phyloP scores from a whole-genome alignment of 2,888 invertebrate species.

The Galerucella calmariensis region DNA sequence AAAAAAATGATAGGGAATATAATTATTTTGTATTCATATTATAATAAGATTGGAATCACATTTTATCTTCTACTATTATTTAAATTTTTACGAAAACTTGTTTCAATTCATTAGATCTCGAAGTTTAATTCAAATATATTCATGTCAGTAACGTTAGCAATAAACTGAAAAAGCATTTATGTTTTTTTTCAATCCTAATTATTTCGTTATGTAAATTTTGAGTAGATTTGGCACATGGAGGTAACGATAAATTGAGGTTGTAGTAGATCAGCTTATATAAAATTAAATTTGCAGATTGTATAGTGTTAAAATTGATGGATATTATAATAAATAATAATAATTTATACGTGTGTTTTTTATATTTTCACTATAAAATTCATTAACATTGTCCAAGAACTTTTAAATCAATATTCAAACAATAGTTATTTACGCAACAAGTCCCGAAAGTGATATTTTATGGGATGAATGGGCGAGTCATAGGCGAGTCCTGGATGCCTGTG shows the following conservation, averaged over 20 bases:
- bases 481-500: too few species aligned
- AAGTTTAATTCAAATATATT: too few species aligned
- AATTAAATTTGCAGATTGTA: constrained; percentile 59
- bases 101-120: too few species aligned
- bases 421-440: too few species aligned
- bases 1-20: too few species aligned
- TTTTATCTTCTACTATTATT: too few species aligned
- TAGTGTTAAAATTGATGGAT: constrained; percentile 63
- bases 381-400: not conserved
- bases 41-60: too few species aligned
- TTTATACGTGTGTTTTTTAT: constrained; percentile 5
- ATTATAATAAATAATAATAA: constrained; percentile 33
- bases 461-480: too few species aligned
- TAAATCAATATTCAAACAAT: not conserved
- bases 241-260: constrained; percentile 53
- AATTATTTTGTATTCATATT: too few species aligned
- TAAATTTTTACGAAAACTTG: too few species aligned
- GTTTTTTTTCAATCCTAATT: constrained; percentile 5
- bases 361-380: not conserved
- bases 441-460: too few species aligned
- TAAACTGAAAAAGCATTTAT: not conserved
- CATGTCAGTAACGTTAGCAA: constrained; percentile 1
- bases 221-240: constrained; percentile 37
- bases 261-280: constrained; percentile 59
- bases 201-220: constrained; percentile 4